phyloP scores from a whole-genome alignment of 1,140 invertebrate genomes.

The Formica exsecta region DNA sequence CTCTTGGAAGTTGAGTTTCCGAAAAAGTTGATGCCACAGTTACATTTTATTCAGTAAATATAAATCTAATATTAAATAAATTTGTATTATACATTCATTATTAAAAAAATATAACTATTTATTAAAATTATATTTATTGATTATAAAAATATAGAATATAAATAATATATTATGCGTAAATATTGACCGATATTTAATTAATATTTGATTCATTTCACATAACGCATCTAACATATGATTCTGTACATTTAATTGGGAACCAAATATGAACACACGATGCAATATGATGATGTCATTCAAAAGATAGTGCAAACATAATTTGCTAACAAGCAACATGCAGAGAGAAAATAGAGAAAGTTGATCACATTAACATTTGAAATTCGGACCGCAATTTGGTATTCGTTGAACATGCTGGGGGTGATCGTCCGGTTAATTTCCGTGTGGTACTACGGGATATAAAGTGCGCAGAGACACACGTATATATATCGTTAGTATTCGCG shows the following conservation, averaged over 20 bases:
- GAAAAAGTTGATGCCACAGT: background rate
- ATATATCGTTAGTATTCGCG: slow-evolving; percentile 38
- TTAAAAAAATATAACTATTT: background rate
- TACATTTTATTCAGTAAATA: background rate
- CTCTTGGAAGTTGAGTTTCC: background rate
- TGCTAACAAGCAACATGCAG: slow-evolving; percentile 8
- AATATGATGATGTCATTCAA: slow-evolving; percentile 8
- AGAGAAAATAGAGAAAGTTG: slow-evolving; percentile 38
- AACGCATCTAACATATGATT: background rate
- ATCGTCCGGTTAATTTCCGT: slow-evolving; percentile 46
- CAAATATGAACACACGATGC: slow-evolving; percentile 28
- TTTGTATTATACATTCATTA: background rate
- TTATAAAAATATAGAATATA: background rate
- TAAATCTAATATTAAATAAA: background rate
- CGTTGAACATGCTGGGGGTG: slow-evolving; percentile 21
- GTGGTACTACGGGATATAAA: slow-evolving; percentile 12
- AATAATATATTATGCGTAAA: background rate
- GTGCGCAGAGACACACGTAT: slow-evolving; percentile 3
- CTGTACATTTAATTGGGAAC: slow-evolving; percentile 21
- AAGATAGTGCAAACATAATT: slow-evolving; percentile 34
- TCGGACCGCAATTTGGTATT: slow-evolving; percentile 18
- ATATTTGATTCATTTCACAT: background rate
- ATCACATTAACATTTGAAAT: slow-evolving; percentile 58
- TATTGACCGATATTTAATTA: slow-evolving; percentile 25
- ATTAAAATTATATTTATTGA: background rate